Conservation (phyloP, 1,140 invertebrate genomes). For the Chrysoperla carnea region DNA sequence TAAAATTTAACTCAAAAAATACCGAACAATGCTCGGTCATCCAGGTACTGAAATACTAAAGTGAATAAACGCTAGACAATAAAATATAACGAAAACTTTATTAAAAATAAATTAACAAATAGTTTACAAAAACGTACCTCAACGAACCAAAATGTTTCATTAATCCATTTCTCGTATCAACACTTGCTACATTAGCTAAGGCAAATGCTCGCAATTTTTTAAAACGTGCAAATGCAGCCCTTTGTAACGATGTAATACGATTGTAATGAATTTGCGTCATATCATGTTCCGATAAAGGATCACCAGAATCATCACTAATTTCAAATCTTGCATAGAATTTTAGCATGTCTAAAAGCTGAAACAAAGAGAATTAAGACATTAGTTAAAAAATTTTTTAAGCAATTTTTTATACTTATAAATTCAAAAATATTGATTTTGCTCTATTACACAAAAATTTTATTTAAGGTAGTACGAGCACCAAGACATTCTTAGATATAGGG, state of each 20-base stretch:
- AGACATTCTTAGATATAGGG: too few species aligned
- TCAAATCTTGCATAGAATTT: conserved; percentile 96
- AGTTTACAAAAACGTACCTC: conserved; percentile 29
- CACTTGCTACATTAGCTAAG: conserved; percentile 81
- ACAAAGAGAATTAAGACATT: conserved; percentile 18
- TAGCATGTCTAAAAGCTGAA: conserved; percentile 83
- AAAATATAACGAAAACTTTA: conserved; percentile 3
- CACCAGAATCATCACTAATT: conserved; percentile 92
- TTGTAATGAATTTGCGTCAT: conserved; percentile 88
- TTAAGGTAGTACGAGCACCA: too few species aligned
- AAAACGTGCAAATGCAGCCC: conserved; percentile 85
- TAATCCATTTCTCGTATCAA: conserved; percentile 76
- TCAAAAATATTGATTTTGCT: not conserved
- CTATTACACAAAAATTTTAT: not conserved
- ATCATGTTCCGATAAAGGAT: conserved; percentile 82
- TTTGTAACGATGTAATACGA: conserved; percentile 78
- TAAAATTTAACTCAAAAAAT: too few species aligned
- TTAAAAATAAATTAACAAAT: conserved; percentile 1
- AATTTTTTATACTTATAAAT: conserved; percentile 8
- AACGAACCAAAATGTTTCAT: conserved; percentile 70
- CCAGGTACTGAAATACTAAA: too few species aligned
- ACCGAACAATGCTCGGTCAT: too few species aligned
- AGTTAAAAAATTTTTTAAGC: not conserved
- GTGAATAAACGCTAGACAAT: too few species aligned
- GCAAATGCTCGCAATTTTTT: conserved; percentile 73